These are phyloP conservation scores for Diorhabda carinulata DNA, from an alignment of 1,140 invertebrate species.

Conservation along the genomic window DNA sequence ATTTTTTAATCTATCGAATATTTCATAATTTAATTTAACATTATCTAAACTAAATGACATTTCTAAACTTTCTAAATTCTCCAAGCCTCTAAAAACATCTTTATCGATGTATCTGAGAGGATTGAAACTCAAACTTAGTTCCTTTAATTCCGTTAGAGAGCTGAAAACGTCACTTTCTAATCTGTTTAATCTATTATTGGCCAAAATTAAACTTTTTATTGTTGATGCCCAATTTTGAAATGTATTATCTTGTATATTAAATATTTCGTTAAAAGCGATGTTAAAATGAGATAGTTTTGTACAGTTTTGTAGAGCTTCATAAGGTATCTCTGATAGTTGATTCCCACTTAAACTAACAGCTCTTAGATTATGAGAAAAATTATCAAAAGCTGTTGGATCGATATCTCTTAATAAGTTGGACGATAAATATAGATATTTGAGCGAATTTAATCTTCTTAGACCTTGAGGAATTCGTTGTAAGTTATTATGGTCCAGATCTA, in stretches of 20 bases:
- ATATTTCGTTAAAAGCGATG: conserved; percentile 82
- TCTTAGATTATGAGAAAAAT: conserved; percentile 60
- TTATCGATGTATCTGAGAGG: conserved; percentile 73
- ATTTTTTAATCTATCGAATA: conserved; percentile 66
- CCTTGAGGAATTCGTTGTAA: conserved; percentile 65
- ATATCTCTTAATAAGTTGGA: conserved; percentile 70
- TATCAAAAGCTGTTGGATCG: conserved; percentile 53
- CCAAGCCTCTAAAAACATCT: conserved; percentile 70
- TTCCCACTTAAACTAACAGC: conserved; percentile 79
- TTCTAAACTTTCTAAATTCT: conserved; percentile 74
- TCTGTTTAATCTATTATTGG: conserved; percentile 78
- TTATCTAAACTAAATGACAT: conserved; percentile 79
- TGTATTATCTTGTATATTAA: conserved; percentile 66
- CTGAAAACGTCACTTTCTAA: conserved; percentile 71
- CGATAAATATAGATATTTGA: conserved; percentile 79
- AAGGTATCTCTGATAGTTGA: conserved; percentile 67
- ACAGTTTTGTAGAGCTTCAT: conserved; percentile 62
- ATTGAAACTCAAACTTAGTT: conserved; percentile 86
- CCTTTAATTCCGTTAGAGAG: conserved; percentile 66
- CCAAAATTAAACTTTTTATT: conserved; percentile 76
- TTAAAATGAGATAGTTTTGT: conserved; percentile 75
- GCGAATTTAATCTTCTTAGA: conserved; percentile 58
- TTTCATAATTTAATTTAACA: conserved; percentile 70
- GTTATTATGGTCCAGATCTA: conserved; percentile 80
- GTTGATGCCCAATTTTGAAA: conserved; percentile 71